Base-by-base conservation (phyloP, 2,888 invertebrate species). In the Euplagia quadripunctaria region DNA sequence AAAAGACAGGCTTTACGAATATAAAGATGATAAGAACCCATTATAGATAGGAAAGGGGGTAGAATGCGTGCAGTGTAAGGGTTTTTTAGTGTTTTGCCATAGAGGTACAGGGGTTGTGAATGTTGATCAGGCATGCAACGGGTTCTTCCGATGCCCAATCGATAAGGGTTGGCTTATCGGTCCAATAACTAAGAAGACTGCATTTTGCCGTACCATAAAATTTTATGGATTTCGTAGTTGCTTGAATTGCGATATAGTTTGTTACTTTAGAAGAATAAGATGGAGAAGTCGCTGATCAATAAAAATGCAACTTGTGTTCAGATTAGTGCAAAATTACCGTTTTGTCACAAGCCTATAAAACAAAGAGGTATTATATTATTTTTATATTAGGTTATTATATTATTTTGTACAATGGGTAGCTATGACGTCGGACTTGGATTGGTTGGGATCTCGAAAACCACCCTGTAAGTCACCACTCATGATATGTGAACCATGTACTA, bases 1-100 rank as follows among this genome's bases (percentile, higher is more conserved):
- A 80, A 88, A 89, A 89, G 85, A 89, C 88, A 86, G 89, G 88
- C 89, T 89, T 89, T 87, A 88, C 84, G 88, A 88, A 87, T 89
- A 94, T 92, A 94, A 94, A 93, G 91, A 94, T 93, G 95, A 95
- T 95, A 95, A 95, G 93, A 88, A 82, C 78, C 85, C 85, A 90
- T 90, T 88, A 90, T 75, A 90, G 90, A 90, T 90, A 91, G 87
- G 83, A 86, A 86, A 86, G 86, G 87, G 88, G 89, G 71, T 58
- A 20, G 49, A 65, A 71, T 58, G 43, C 65, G 85, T 79, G 70
- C 85, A 87, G 79, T 85, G 83, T 85, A 87, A 88, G 86, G 88
- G 85, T 84, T 90, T 90, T 92, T 90, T 92, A 87, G 85, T 88
- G 88, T 86, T 88, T 85, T 86, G 73, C 85, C 31, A 74, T 75